Percentiles rank a stretch among this genome's conserved stretches.
Evolutionary conservation across 2,888 invertebrate genomes (phyloP).

Genomic region (Synanthedon myopaeformis): DNA sequence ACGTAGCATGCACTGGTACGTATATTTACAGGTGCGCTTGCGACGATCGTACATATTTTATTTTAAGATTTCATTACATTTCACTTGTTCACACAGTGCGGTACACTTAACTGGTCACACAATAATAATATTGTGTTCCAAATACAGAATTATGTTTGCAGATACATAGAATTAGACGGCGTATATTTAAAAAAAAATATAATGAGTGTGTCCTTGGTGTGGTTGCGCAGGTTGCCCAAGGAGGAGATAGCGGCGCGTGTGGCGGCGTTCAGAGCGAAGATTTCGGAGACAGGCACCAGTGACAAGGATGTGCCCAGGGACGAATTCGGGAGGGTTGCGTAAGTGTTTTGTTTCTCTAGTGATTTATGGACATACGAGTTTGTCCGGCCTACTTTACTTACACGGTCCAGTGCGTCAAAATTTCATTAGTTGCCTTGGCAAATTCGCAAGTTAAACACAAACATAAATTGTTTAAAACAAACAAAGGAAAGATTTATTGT

Average conservation of each 20-base stretch:
- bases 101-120: neutral
- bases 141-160: neutral
- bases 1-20: slow-evolving; percentile 62
- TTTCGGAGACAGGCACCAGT: slow-evolving; percentile 75
- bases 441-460: neutral
- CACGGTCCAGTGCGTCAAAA: neutral
- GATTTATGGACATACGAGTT: neutral
- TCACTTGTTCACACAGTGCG: slow-evolving; percentile 24
- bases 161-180: slow-evolving; percentile 10
- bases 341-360: slow-evolving; percentile 22
- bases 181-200: slow-evolving; percentile 14
- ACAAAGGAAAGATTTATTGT: too few relatives aligned
- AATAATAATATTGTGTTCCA: neutral
- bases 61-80: slow-evolving; percentile 38
- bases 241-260: slow-evolving; percentile 91
- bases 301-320: slow-evolving; percentile 75
- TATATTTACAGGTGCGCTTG: slow-evolving; percentile 23
- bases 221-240: slow-evolving; percentile 79
- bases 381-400: neutral
- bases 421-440: neutral
- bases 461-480: too few relatives aligned
- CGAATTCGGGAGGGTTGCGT: slow-evolving; percentile 86
- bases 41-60: slow-evolving; percentile 17
- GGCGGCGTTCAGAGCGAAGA: slow-evolving; percentile 86
- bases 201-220: slow-evolving; percentile 61